Conservation (phyloP, 2,113 vertebrate genomes). For the Tupaia tana region DNA sequence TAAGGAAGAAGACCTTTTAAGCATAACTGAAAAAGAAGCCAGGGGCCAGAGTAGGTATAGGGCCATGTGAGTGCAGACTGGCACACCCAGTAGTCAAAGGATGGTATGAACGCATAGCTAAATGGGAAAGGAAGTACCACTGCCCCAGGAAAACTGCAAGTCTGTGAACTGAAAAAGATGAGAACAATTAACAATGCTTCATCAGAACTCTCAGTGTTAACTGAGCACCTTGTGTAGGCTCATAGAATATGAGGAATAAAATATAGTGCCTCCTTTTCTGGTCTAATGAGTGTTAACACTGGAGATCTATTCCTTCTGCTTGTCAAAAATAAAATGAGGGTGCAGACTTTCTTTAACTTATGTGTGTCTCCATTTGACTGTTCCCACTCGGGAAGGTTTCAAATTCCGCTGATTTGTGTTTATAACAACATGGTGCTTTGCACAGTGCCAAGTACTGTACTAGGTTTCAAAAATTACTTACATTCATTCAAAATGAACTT, state of each 20-base stretch:
- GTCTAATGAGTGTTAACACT: background rate
- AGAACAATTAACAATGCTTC: slow-evolving; percentile 5
- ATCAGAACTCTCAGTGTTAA: background rate
- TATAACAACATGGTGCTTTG: slow-evolving; percentile 17
- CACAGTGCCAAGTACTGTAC: background rate
- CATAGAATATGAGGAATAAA: background rate
- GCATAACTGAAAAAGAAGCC: background rate
- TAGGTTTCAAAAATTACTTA: background rate
- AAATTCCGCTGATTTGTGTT: background rate
- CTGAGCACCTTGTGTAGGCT: background rate
- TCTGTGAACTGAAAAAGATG: slow-evolving; percentile 8
- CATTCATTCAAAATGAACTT: background rate
- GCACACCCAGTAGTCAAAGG: background rate
- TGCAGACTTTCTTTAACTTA: slow-evolving; percentile 8
- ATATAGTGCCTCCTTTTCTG: background rate
- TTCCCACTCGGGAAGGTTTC: background rate
- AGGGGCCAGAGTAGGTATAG: background rate
- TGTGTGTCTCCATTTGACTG: background rate
- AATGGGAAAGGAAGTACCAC: background rate
- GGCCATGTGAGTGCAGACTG: background rate
- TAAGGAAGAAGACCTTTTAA: background rate
- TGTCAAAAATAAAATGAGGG: background rate
- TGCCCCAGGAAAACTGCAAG: background rate
- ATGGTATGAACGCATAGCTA: background rate
- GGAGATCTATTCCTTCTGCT: background rate